Evolutionary conservation across 2,888 invertebrate genomes (phyloP).

Genomic region (Danaus chrysippus): DNA sequence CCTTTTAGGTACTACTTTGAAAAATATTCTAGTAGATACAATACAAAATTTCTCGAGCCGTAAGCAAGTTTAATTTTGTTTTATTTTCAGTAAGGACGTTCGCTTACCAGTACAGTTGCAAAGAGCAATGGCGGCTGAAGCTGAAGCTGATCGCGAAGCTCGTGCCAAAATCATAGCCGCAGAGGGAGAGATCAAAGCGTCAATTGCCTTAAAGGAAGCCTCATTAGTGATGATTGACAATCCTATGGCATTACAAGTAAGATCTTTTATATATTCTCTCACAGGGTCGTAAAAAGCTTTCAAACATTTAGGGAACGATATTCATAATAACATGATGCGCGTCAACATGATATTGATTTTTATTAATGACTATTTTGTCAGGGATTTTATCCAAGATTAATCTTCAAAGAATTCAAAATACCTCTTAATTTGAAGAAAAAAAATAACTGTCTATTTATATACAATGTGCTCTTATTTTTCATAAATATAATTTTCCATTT

Average conservation of each 20-base stretch:
- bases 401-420: too few relatives aligned
- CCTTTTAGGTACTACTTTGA: too few relatives aligned
- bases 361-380: too few relatives aligned
- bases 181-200: conserved; percentile 91
- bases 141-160: conserved; percentile 84
- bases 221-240: conserved; percentile 90
- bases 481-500: conserved; percentile 42
- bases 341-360: too few relatives aligned
- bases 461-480: not conserved
- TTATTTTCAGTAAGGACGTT: conserved; percentile 66
- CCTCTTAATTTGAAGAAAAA: too few relatives aligned
- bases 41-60: too few relatives aligned
- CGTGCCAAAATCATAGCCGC: conserved; percentile 84
- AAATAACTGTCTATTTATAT: not conserved
- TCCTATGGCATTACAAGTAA: conserved; percentile 83
- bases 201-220: conserved; percentile 90
- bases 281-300: too few relatives aligned
- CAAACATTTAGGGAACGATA: too few relatives aligned
- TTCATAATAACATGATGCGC: too few relatives aligned
- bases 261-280: conserved; percentile 2
- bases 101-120: conserved; percentile 79
- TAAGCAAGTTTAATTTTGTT: not conserved
- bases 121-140: conserved; percentile 85
- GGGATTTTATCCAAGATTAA: too few relatives aligned
- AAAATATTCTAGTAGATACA: too few relatives aligned